A percentile compares a stretch with the other conserved stretches of the same genome.
These are phyloP conservation scores for Typhlomys cinereus DNA, from an alignment of 2,113 vertebrate genomes.

Conservation along the genomic window DNA sequence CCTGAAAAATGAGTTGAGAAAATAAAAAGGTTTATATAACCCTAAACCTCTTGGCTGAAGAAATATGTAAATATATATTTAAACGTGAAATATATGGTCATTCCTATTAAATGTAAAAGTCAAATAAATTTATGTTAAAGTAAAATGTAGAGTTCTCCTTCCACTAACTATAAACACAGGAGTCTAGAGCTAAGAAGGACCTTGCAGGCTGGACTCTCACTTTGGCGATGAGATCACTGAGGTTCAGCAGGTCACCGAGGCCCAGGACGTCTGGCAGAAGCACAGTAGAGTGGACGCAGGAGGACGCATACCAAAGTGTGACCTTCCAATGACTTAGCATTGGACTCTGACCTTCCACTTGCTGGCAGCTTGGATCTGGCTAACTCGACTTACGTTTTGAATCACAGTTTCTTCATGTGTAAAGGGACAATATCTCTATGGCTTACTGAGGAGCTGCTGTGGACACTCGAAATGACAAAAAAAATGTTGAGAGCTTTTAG, in stretches of 20 bases:
- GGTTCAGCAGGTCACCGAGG: background rate
- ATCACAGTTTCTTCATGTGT: background rate
- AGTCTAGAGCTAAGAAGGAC: constrained; percentile 27
- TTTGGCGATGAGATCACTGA: background rate
- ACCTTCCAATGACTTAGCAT: too few relatives aligned
- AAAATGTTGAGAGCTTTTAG: background rate
- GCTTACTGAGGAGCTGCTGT: background rate
- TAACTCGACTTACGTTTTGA: background rate
- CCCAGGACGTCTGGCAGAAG: background rate
- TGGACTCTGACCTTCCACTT: background rate
- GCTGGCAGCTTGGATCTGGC: background rate
- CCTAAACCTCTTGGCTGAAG: constrained; percentile 66
- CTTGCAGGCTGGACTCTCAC: background rate
- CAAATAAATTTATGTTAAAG: constrained; percentile 76
- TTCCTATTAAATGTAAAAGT: constrained; percentile 78
- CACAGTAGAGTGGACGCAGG: background rate
- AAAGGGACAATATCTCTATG: background rate
- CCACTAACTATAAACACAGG: constrained; percentile 70
- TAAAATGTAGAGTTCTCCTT: constrained; percentile 66
- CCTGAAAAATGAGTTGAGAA: constrained; percentile 80
- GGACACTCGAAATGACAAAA: background rate
- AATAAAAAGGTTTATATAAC: constrained; percentile 77
- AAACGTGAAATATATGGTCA: constrained; percentile 77
- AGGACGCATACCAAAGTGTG: too few relatives aligned
- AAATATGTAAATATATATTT: constrained; percentile 80